These are phyloP conservation scores for Spongilla lacustris DNA, from an alignment of 37 sponge, comb jelly and placozoan species.

Conservation along the genomic window DNA sequence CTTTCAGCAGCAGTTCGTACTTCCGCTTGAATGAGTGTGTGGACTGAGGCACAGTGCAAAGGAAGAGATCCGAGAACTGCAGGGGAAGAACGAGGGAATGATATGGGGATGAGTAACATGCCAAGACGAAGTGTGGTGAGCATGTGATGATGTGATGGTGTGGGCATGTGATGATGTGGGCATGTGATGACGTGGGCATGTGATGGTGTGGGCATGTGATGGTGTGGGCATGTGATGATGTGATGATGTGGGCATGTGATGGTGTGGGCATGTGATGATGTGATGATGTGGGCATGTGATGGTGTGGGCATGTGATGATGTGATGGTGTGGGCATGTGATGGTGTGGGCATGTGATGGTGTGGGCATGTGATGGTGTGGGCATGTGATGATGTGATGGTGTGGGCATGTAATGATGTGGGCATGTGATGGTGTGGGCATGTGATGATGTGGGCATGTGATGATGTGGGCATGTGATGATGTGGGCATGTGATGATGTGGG, in stretches of 20 bases:
- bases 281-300: neutral
- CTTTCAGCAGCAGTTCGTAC: conserved; percentile 60
- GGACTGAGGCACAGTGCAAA: conserved; percentile 55
- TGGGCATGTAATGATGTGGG: no score
- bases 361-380: no score
- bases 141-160: neutral
- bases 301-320: no score
- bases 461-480: neutral
- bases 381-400: neutral
- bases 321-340: neutral
- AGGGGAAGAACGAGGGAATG: neutral
- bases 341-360: neutral
- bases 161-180: no score
- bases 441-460: neutral
- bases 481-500: no score
- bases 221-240: neutral
- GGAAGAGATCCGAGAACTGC: conserved; percentile 78
- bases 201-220: no score
- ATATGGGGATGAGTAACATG: neutral
- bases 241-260: no score
- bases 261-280: no score
- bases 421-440: neutral
- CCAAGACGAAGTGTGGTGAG: no score
- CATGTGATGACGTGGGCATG: no score
- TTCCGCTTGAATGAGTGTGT: conserved; percentile 54